Conservation (phyloP, 2,113 vertebrate species). For the Forbesichthys papilliferus region DNA sequence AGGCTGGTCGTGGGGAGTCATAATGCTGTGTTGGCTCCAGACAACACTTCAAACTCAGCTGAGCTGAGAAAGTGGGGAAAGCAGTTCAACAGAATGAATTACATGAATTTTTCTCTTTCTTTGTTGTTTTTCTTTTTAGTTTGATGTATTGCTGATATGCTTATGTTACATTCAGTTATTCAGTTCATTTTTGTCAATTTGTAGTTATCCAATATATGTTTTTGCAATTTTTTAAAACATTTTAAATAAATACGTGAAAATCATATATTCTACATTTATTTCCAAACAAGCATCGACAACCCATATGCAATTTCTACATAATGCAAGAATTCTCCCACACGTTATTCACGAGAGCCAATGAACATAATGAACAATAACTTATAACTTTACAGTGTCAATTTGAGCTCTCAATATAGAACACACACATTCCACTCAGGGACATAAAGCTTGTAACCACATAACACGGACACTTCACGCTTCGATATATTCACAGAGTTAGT, state of each 20-base stretch:
- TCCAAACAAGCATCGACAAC: slow-evolving; percentile 25
- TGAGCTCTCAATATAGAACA: slow-evolving; percentile 20
- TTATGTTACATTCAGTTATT: no score
- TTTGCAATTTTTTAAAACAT: background rate
- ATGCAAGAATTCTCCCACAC: slow-evolving; percentile 34
- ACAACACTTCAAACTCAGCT: slow-evolving; percentile 60
- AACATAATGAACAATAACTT: slow-evolving; percentile 59
- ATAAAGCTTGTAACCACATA: slow-evolving; percentile 15
- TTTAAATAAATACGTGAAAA: slow-evolving; percentile 8
- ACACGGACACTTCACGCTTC: slow-evolving; percentile 16
- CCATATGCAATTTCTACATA: slow-evolving; percentile 37
- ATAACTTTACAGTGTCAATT: slow-evolving; percentile 5
- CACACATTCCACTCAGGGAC: slow-evolving; percentile 31
- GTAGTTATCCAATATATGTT: background rate
- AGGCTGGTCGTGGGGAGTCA: slow-evolving; percentile 30
- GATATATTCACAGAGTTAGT: slow-evolving; percentile 6
- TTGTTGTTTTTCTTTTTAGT: background rate
- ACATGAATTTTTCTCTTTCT: background rate
- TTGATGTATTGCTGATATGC: background rate
- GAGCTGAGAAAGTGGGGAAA: slow-evolving; percentile 47
- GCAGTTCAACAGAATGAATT: background rate
- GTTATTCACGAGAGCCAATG: slow-evolving; percentile 52
- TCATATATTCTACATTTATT: slow-evolving; percentile 46
- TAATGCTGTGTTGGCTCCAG: slow-evolving; percentile 59
- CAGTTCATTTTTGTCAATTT: background rate